A percentile compares a stretch with the other conserved stretches of the same genome.
Evolutionary conservation across 1,140 invertebrate species (phyloP).

Genomic region (Brachionus koreanus): DNA sequence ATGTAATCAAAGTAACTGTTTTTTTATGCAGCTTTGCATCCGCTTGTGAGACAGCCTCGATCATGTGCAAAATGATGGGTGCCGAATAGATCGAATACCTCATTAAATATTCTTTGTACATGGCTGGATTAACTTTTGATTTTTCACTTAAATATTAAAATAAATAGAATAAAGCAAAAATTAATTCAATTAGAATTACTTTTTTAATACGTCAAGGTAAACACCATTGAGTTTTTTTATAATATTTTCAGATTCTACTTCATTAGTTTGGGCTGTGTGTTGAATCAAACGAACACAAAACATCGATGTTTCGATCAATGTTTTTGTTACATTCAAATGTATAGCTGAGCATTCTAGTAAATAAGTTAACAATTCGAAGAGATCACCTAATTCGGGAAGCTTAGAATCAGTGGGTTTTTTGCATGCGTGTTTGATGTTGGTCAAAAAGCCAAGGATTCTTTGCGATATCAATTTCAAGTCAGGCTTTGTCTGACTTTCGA

Average conservation of each 20-base stretch:
- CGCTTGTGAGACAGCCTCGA: neutral
- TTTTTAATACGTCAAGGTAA: constrained; percentile 28
- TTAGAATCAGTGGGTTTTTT: constrained; percentile 25
- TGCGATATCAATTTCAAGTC: constrained; percentile 28
- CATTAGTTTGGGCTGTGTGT: neutral
- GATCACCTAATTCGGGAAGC: neutral
- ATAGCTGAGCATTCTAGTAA: constrained; percentile 25
- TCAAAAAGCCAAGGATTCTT: neutral
- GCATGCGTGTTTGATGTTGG: neutral
- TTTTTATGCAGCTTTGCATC: constrained; percentile 40
- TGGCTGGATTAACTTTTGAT: constrained; percentile 39
- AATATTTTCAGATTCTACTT: neutral
- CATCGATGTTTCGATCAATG: constrained; percentile 38
- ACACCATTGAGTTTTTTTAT: constrained; percentile 29
- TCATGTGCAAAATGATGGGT: neutral
- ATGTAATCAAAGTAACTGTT: constrained; percentile 1
- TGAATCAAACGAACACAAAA: constrained; percentile 42
- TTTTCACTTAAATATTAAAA: constrained; percentile 31
- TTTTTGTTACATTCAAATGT: constrained; percentile 43
- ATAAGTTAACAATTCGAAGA: constrained; percentile 35
- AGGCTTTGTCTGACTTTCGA: constrained; percentile 39
- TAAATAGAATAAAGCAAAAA: neutral
- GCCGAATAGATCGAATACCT: neutral
- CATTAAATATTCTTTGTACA: constrained; percentile 38
- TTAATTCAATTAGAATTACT: neutral